phyloP scores from a whole-genome alignment of 2,797 vertebrate genomes.

The Macrochelys suwanniensis region DNA sequence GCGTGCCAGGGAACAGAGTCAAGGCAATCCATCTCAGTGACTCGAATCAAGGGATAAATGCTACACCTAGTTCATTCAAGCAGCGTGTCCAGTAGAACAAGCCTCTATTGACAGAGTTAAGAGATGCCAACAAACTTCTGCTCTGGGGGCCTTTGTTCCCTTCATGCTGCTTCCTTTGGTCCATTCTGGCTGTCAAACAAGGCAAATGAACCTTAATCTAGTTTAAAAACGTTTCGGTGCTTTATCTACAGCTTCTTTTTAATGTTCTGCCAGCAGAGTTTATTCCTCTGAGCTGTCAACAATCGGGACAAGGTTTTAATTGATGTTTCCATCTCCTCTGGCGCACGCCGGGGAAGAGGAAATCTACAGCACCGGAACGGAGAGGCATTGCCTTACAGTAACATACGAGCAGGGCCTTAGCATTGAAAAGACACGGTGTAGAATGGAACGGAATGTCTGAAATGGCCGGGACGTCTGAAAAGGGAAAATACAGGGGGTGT shows the following conservation, averaged over 20 bases:
- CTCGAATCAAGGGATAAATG: not conserved
- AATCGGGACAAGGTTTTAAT: not conserved
- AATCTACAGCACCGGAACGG: not conserved
- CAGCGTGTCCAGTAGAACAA: not conserved
- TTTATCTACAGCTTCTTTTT: not conserved
- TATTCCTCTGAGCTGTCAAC: not conserved
- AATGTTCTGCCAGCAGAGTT: rapidly evolving
- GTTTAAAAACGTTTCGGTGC: rapidly evolving
- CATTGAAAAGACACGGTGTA: rapidly evolving
- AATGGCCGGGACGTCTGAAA: not conserved
- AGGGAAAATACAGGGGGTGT: not conserved
- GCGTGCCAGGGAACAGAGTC: not conserved
- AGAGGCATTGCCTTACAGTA: not conserved
- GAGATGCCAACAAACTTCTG: not conserved
- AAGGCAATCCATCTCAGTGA: too few relatives aligned
- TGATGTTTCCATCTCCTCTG: not conserved
- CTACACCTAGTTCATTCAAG: too few relatives aligned
- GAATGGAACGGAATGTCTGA: not conserved
- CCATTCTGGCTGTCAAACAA: rapidly evolving
- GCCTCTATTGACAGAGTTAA: rapidly evolving
- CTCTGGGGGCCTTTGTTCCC: not conserved
- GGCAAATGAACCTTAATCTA: not conserved
- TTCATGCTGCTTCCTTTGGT: not conserved
- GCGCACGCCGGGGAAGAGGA: not conserved
- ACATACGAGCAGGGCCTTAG: rapidly evolving